Conservation (phyloP, 2,888 invertebrate species). For the Odontocolon sp. region DNA sequence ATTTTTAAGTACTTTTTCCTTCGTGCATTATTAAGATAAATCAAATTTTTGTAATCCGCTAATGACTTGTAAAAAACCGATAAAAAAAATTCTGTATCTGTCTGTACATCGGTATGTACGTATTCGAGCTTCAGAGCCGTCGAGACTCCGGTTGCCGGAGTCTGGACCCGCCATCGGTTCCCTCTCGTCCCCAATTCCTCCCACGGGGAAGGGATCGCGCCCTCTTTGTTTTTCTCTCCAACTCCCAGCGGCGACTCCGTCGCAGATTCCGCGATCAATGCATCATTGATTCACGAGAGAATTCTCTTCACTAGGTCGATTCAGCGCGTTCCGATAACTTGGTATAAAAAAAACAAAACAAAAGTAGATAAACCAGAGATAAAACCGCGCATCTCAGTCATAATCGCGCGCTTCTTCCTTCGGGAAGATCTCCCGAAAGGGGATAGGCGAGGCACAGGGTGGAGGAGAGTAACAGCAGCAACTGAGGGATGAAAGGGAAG, state of each 20-base stretch:
- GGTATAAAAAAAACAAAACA: too few species aligned
- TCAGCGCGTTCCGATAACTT: neutral
- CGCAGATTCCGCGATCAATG: constrained; percentile 46
- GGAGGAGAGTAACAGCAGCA: constrained; percentile 74
- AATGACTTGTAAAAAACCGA: neutral
- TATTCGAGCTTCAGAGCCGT: constrained; percentile 23
- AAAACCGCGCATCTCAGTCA: neutral
- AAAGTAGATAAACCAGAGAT: too few species aligned
- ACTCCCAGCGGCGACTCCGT: constrained; percentile 9
- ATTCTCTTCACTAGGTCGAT: constrained; percentile 36
- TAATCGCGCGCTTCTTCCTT: too few species aligned
- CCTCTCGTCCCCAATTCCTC: constrained; percentile 28
- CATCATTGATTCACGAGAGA: constrained; percentile 14
- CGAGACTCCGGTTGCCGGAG: constrained; percentile 23
- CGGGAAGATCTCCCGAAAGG: too few species aligned
- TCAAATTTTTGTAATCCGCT: too few species aligned
- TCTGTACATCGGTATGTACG: constrained; percentile 28
- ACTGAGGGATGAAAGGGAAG: constrained; percentile 77
- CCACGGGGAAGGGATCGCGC: neutral
- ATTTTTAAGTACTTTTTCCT: too few species aligned
- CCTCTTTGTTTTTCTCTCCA: constrained; percentile 38
- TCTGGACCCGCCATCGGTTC: constrained; percentile 52
- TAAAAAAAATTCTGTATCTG: constrained; percentile 1
- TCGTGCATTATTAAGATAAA: too few species aligned
- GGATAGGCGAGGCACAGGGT: neutral